Percentiles rank a stretch among this genome's conserved stretches.
phyloP scores from a whole-genome alignment of 2,113 vertebrate species.

The Siphamia tubifer region DNA sequence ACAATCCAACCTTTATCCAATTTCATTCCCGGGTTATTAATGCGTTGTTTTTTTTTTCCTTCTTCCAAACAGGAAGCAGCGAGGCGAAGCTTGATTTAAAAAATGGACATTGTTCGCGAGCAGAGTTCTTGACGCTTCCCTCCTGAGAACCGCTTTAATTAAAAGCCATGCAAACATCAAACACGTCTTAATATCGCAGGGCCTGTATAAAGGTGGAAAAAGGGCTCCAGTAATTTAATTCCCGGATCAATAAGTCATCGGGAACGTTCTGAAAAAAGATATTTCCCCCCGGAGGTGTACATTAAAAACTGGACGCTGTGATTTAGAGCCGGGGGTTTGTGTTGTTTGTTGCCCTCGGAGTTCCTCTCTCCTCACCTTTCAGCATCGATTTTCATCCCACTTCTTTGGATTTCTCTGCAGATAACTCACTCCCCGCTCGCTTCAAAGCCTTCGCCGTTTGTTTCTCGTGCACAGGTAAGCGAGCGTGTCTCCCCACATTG shows the following conservation, averaged over 20 bases:
- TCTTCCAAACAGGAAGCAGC: constrained; percentile 21
- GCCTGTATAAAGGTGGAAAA: constrained; percentile 7
- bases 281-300: constrained; percentile 59
- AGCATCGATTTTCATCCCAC: constrained; percentile 44
- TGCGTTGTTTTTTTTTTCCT: too few relatives aligned
- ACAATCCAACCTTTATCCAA: not conserved
- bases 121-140: not conserved
- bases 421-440: constrained; percentile 22
- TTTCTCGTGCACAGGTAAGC: constrained; percentile 1
- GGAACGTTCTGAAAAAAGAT: constrained; percentile 49
- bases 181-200: constrained; percentile 23
- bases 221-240: constrained; percentile 42
- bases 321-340: constrained; percentile 39
- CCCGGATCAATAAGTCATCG: constrained; percentile 65
- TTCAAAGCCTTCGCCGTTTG: constrained; percentile 28
- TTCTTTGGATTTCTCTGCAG: constrained; percentile 4
- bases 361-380: constrained; percentile 34
- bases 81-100: constrained; percentile 27
- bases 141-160: constrained; percentile 56
- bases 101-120: constrained; percentile 21
- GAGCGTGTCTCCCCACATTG: not conserved
- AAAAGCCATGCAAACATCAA: constrained; percentile 53
- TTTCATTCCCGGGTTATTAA: constrained; percentile 9
- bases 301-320: constrained; percentile 49
- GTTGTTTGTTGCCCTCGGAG: constrained; percentile 37